phyloP scores from a whole-genome alignment of 1,140 invertebrate species.

The Drosophila burlai region DNA sequence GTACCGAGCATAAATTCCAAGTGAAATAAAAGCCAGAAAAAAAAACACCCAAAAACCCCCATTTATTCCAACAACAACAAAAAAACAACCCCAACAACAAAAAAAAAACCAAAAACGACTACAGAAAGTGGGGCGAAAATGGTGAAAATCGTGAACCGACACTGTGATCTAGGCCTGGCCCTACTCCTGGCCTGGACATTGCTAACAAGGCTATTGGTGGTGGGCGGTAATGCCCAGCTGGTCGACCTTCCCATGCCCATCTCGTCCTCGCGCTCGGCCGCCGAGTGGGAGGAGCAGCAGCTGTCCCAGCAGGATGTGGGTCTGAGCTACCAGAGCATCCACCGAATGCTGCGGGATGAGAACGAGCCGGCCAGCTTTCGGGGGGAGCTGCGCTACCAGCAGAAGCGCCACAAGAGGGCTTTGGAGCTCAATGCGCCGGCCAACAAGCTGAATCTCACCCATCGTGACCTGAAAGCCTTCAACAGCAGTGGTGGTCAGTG shows the following conservation, averaged over 20 bases:
- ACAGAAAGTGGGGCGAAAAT: conserved; percentile 41
- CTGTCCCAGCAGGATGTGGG: conserved; percentile 49
- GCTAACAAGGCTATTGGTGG: conserved; percentile 20
- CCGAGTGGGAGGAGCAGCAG: conserved; percentile 45
- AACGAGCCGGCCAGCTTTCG: conserved; percentile 66
- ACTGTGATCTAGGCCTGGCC: conserved; percentile 55
- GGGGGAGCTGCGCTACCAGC: conserved; percentile 70
- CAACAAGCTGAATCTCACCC: conserved; percentile 54
- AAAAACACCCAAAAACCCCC: conserved; percentile 9
- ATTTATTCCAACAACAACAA: conserved; percentile 16
- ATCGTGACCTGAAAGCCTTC: conserved; percentile 44
- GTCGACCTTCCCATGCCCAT: conserved; percentile 1
- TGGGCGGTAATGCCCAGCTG: conserved; percentile 17
- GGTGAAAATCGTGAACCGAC: conserved; percentile 47
- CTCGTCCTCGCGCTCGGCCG: conserved; percentile 37
- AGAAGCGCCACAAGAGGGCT: conserved; percentile 54
- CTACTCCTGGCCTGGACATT: conserved; percentile 31
- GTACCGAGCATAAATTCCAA: conserved; percentile 78
- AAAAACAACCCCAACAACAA: neutral
- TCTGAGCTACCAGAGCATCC: conserved; percentile 67
- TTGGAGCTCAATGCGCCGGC: conserved; percentile 32
- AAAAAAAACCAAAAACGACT: conserved; percentile 9
- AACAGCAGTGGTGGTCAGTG: conserved; percentile 61
- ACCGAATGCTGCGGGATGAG: conserved; percentile 77
- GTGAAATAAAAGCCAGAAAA: conserved; percentile 67